Base-by-base conservation (phyloP, 2,113 vertebrate species). In the Vireo altiloquus region DNA sequence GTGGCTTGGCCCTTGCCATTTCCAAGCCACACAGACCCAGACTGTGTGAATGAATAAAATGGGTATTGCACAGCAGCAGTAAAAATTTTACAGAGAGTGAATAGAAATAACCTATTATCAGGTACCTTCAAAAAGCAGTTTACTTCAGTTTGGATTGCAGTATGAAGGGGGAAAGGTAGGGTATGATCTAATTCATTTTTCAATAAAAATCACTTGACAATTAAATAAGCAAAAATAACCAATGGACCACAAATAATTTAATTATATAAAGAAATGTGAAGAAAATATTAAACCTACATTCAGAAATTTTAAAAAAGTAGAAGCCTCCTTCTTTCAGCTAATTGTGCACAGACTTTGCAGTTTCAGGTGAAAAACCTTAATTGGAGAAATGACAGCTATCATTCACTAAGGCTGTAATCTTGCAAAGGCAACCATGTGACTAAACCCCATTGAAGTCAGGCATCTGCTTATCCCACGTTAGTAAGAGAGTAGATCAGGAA, bases 21-120 rank as follows among this genome's bases (percentile, higher is more conserved):
- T 63, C 27, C 22, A 33, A 89, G 10, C 17, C 40, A 40, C 50
- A 54, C 17, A 27, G 6, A 18, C 9, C 3, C 18, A 69, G 28
- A 46, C 6, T 9, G n/a, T n/a, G n/a, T 39, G 17, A 40, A 11
- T 20, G 13, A 84, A 13, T 23, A 54, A 86, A 87, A 59, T 22
- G 7, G 2, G 0, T n/a, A 25, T n/a, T 15, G 2, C 10, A 53
- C 6, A 77, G 17, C 7, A 63, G 10, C 21, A 74, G 8, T 22
- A 53, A 40, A 86, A 57, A 33, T 17, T 47, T 61, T 68, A 20
- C 22, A 50, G 54, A 39, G 33, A 7, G 2, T n/a, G 15, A 39
- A 31, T 42, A 72, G 1, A 82, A 79, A 60, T 49, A 28, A 28
- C 69, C 21, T 46, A 5, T 37, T 79, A 52, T 10, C 27, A 61